Conservation (phyloP, 2,113 vertebrate genomes). For the Hystrix cristata region DNA sequence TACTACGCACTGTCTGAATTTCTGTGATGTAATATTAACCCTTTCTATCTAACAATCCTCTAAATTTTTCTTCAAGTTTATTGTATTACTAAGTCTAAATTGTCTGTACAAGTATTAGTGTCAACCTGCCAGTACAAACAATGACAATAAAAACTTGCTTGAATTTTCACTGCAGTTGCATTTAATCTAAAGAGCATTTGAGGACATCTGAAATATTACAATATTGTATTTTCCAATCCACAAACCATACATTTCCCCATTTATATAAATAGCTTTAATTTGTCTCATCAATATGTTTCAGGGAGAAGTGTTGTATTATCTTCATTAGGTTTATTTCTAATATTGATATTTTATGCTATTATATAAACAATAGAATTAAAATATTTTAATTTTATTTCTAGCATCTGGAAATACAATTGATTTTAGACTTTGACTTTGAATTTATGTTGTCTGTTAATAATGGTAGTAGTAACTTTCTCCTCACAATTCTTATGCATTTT, state of each 20-base stretch:
- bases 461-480: neutral
- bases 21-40: neutral
- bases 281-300: constrained; percentile 31
- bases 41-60: neutral
- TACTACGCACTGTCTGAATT: neutral
- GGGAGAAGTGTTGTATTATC: neutral
- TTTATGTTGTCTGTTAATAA: neutral
- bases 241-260: neutral
- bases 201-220: neutral
- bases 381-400: constrained; percentile 10
- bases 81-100: neutral
- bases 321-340: constrained; percentile 26
- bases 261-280: neutral
- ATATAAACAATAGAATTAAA: neutral
- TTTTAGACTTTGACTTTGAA: neutral
- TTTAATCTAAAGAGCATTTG: constrained; percentile 16
- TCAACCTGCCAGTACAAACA: neutral
- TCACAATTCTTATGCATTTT: neutral
- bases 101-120: neutral
- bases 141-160: neutral
- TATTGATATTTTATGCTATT: constrained; percentile 19
- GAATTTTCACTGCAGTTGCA: neutral
- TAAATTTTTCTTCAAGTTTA: constrained; percentile 3
- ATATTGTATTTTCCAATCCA: neutral
- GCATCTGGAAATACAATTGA: neutral